These are phyloP conservation scores for Cerceris ruficornis DNA, from an alignment of 2,888 invertebrate genomes.

Conservation along the genomic window DNA sequence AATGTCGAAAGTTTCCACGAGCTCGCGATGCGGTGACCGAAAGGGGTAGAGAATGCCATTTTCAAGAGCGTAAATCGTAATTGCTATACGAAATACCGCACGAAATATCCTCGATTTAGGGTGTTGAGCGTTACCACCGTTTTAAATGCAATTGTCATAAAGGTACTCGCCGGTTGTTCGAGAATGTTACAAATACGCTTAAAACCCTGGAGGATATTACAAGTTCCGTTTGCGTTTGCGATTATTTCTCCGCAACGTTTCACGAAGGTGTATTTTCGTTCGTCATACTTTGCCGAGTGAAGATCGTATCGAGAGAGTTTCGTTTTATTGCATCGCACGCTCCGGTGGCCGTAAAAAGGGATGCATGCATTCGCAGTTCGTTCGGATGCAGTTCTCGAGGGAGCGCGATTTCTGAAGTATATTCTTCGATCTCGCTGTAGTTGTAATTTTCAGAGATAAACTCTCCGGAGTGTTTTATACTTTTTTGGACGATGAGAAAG, in stretches of 20 bases:
- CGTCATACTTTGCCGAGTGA: neutral
- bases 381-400: neutral
- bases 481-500: too few relatives aligned
- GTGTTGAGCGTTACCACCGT: neutral
- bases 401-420: too few relatives aligned
- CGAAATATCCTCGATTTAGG: neutral
- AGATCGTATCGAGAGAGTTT: constrained; percentile 9
- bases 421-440: too few relatives aligned
- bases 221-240: neutral
- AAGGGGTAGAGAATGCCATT: constrained; percentile 19
- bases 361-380: constrained; percentile 12
- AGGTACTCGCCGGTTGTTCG: neutral
- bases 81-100: constrained; percentile 1
- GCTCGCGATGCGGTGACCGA: constrained; percentile 15
- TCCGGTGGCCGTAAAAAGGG: constrained; percentile 22
- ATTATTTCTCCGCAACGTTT: constrained; percentile 10
- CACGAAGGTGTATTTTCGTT: neutral
- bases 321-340: constrained; percentile 31
- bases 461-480: too few relatives aligned
- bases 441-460: too few relatives aligned
- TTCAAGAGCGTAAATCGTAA: constrained; percentile 13
- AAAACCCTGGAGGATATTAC: neutral
- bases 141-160: neutral
- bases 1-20: constrained; percentile 40
- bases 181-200: too few relatives aligned